Evolutionary conservation across 2,797 vertebrate genomes (phyloP).

Genomic region (Notolepis coatsorum): DNA sequence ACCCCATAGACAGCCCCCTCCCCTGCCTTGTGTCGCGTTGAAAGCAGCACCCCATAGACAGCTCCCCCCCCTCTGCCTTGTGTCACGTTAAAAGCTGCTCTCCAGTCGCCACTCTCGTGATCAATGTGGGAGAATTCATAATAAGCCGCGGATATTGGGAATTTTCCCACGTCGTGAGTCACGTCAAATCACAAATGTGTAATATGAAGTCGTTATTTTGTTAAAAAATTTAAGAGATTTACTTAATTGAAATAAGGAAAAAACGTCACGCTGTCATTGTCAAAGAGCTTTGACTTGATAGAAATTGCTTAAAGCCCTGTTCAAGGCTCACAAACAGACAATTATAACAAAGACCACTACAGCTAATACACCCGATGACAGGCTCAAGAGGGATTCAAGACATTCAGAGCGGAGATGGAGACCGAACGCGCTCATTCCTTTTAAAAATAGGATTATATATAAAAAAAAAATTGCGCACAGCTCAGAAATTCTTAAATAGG

Average conservation of each 20-base stretch:
- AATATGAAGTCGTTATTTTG: constrained; percentile 60
- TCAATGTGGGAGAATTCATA: constrained; percentile 83
- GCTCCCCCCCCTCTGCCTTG: not conserved
- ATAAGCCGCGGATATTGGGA: constrained; percentile 68
- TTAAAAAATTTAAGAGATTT: constrained; percentile 17
- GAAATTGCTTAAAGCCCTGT: not conserved
- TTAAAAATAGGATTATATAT: constrained; percentile 31
- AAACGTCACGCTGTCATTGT: constrained; percentile 7
- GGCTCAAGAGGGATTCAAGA: constrained; percentile 27
- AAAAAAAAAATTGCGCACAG: no score
- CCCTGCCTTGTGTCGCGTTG: constrained; percentile 67
- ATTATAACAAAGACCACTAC: no score
- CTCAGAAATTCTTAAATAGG: constrained; percentile 24
- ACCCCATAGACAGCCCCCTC: constrained; percentile 47
- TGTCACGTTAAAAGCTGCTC: constrained; percentile 43
- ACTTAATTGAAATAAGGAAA: not conserved
- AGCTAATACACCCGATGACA: constrained; percentile 8
- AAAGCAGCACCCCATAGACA: constrained; percentile 52
- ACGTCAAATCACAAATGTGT: constrained; percentile 48
- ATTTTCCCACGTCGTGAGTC: constrained; percentile 68
- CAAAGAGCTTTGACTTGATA: constrained; percentile 4
- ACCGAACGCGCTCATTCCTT: constrained; percentile 14
- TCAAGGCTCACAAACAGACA: constrained; percentile 18
- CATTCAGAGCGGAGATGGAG: constrained; percentile 4
- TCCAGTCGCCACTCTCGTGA: constrained; percentile 79